These are phyloP conservation scores for Theodoxus fluviatilis DNA, from an alignment of 2,888 invertebrate species.

Conservation along the genomic window DNA sequence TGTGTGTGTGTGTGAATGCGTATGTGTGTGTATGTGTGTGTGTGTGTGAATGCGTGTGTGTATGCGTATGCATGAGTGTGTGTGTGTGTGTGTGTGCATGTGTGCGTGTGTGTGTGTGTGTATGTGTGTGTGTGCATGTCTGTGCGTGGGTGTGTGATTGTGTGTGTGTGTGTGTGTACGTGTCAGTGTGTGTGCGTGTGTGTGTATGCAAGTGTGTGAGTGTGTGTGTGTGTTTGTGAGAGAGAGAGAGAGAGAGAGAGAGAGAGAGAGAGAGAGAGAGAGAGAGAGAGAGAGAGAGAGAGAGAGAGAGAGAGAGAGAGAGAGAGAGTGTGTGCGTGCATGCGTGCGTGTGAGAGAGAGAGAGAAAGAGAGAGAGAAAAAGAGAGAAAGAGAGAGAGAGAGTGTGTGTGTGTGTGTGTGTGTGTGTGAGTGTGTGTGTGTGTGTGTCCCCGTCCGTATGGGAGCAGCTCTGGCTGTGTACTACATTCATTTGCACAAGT, in stretches of 20 bases:
- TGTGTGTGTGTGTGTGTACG: neutral
- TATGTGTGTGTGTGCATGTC: neutral
- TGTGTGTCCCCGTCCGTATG: no score
- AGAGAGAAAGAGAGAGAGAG: neutral
- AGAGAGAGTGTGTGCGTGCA: neutral
- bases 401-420: slow-evolving; percentile 1
- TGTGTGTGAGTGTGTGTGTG: no score
- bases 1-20: neutral
- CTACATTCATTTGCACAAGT: no score
- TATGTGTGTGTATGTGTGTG: neutral
- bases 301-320: neutral
- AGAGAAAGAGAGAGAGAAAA: neutral
- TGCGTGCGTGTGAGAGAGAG: neutral
- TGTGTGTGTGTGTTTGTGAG: neutral
- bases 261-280: neutral
- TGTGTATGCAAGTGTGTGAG: neutral
- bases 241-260: neutral
- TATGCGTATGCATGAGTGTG: slow-evolving; percentile 13
- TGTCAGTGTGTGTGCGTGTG: neutral
- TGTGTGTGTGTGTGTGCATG: slow-evolving; percentile 5
- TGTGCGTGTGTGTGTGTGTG: slow-evolving; percentile 4
- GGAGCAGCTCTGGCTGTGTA: no score
- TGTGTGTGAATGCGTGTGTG: neutral
- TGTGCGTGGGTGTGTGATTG: neutral
- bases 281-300: neutral